Conservation (phyloP, 2,797 vertebrate genomes). For the Megalops cyprinoides region DNA sequence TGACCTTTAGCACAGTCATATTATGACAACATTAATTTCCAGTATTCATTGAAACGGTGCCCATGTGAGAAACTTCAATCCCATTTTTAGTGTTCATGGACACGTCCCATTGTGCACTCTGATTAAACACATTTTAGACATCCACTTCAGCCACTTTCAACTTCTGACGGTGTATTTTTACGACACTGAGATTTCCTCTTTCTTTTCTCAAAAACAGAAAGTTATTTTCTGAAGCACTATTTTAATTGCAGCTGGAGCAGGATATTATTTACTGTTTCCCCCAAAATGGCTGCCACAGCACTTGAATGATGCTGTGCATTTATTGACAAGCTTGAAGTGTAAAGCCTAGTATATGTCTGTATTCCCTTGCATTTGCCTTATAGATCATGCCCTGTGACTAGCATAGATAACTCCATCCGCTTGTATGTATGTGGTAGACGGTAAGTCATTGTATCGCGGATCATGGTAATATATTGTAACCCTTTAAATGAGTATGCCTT, state of each 20-base stretch:
- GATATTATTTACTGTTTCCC: background rate
- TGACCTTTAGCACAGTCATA: background rate
- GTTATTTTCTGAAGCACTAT: background rate
- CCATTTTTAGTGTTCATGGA: background rate
- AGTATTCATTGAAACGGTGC: background rate
- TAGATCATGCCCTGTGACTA: slow-evolving; percentile 10
- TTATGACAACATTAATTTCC: background rate
- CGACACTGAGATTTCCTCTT: background rate
- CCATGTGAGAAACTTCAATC: background rate
- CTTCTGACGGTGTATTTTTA: background rate
- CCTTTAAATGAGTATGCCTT: slow-evolving; percentile 67
- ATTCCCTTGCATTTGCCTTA: slow-evolving; percentile 4
- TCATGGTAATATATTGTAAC: slow-evolving; percentile 56
- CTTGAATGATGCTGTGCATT: background rate
- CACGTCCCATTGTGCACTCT: background rate
- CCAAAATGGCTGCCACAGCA: background rate
- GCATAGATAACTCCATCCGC: slow-evolving; percentile 24
- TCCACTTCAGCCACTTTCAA: background rate
- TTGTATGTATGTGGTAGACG: background rate
- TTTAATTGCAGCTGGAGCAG: background rate
- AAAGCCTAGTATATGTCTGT: slow-evolving; percentile 17
- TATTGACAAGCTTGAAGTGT: background rate
- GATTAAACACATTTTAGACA: background rate
- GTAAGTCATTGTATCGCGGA: background rate
- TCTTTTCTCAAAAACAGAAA: background rate